Base-by-base conservation (phyloP, 2,888 invertebrate species). In the Nomada fucata region DNA sequence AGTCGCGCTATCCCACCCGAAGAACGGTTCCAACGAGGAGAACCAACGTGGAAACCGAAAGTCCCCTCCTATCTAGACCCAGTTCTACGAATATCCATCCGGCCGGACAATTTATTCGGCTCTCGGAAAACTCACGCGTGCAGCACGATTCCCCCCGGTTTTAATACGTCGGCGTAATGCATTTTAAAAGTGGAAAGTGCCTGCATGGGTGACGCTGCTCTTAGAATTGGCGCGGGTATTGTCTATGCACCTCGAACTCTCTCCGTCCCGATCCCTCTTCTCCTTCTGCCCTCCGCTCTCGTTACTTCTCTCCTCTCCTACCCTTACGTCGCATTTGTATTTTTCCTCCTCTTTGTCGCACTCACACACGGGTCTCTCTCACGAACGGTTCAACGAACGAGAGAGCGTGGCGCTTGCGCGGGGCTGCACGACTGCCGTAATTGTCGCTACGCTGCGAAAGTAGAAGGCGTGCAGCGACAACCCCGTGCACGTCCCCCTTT, bases 351-450 rank as follows among this genome's bases (percentile, higher is more conserved):
- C 77, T 81, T 73, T 59, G 68, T 75, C 60, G 65, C 57, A 61
- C 70, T 44, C 71, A 79, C 67, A 82, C 76, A 65, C 64, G 61
- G 60, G 65, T 42, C 67, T 72, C 77, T 79, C 84, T 86, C 86
- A 73, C 78, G 82, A 86, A 88, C 89, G 91, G 93, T 93, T 93
- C 93, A 93, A 93, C 92, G 92, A 92, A 92, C 93, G 92, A 91
- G 89, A 91, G 89, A 90, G 78, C 87, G 86, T 86, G 86, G 91
- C 93, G 92, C 92, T 88, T 91, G 92, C 92, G 92, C 91, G 84
- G 76, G 76, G 59, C 77, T 82, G 89, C 89, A 86, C 89, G 83
- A 81, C 77, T 75, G 73, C 76, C 86, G 86, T 86, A 85, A 88
- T 90, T 87, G 85, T 89, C 85, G 79, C 83, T 81, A 83, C 84